phyloP scores from a whole-genome alignment of 1,140 invertebrate species.

The Microplitis mediator region DNA sequence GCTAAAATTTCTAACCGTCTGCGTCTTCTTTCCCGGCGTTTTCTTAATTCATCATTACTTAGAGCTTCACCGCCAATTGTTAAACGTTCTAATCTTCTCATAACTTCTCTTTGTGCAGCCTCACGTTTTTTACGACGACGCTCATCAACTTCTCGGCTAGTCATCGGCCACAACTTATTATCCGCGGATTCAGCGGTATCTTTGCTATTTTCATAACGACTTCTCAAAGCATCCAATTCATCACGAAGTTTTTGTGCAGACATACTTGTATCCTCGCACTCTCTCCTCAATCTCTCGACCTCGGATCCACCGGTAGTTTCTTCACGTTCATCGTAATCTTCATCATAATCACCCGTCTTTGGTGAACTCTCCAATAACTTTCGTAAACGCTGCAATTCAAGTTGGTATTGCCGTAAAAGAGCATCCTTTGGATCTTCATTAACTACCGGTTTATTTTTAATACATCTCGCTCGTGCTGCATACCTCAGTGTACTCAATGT shows the following conservation, averaged over 20 bases:
- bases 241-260: conserved; percentile 51
- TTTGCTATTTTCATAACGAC: conserved; percentile 39
- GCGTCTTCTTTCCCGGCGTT: conserved; percentile 51
- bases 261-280: conserved; percentile 52
- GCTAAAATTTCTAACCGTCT: conserved; percentile 53
- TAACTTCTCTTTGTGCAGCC: conserved; percentile 53
- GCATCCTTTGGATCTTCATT: conserved; percentile 95
- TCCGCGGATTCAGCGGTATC: conserved; percentile 1
- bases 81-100: conserved; percentile 51
- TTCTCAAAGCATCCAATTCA: conserved; percentile 48
- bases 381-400: conserved; percentile 80
- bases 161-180: conserved; percentile 23
- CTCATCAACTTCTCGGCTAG: conserved; percentile 47
- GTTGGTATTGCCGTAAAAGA: conserved; percentile 84
- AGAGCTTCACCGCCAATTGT: conserved; percentile 58
- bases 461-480: conserved; percentile 91
- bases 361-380: conserved; percentile 66
- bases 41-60: conserved; percentile 48
- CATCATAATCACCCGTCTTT: conserved; percentile 8
- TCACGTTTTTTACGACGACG: conserved; percentile 50
- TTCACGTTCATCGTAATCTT: conserved; percentile 22
- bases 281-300: conserved; percentile 47
- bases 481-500: conserved; percentile 84
- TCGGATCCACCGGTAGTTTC: conserved; percentile 24
- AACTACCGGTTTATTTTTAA: conserved; percentile 89